Conservation (phyloP, 2,113 vertebrate genomes). For the Cheirogaleus medius region DNA sequence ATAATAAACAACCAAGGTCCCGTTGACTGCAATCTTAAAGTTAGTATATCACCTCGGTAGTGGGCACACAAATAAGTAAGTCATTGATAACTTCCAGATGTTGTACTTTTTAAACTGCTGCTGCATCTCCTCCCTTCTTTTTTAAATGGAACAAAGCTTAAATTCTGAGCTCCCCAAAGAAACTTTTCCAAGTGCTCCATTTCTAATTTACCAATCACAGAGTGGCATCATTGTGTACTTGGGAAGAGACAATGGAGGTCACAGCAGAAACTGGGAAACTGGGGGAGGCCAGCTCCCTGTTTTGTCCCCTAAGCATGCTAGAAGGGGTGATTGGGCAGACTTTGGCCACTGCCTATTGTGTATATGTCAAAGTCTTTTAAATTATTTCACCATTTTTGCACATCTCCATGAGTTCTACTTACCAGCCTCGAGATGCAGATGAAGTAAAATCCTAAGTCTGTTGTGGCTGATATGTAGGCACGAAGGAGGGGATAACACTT, state of each 20-base stretch:
- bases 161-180: slow-evolving; percentile 10
- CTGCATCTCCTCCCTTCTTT: neutral
- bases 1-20: slow-evolving; percentile 36
- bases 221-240: slow-evolving; percentile 27
- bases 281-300: neutral
- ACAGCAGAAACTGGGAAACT: neutral
- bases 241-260: neutral
- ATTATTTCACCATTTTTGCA: slow-evolving; percentile 40
- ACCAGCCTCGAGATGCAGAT: slow-evolving; percentile 27
- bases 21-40: slow-evolving; percentile 16
- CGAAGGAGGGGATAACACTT: neutral
- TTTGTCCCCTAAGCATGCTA: neutral
- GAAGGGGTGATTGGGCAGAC: neutral
- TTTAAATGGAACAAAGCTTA: slow-evolving; percentile 42
- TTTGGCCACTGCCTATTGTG: slow-evolving; percentile 3
- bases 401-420: neutral
- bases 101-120: neutral
- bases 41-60: slow-evolving; percentile 5
- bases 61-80: neutral
- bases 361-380: slow-evolving; percentile 47
- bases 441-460: neutral
- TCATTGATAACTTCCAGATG: slow-evolving; percentile 43
- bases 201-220: neutral
- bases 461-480: neutral
- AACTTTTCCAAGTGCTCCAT: slow-evolving; percentile 15